Base-by-base conservation (phyloP, 2,797 vertebrate genomes). In the Carduelis carduelis region DNA sequence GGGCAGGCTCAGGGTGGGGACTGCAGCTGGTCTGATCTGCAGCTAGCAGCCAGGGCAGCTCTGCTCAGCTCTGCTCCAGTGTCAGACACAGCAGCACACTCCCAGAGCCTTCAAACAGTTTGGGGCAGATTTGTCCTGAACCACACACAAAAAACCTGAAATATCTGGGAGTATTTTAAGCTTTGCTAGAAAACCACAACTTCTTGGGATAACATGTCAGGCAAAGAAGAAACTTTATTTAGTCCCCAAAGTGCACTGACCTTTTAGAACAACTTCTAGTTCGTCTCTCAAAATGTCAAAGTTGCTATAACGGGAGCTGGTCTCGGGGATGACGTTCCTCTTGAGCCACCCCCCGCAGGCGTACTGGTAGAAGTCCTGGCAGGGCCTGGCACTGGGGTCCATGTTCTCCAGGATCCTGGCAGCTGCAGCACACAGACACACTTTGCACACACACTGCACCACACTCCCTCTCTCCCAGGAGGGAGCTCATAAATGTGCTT, bases 291-390 rank as follows among this genome's bases (percentile, higher is more conserved):
- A 97, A 97, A 99, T 99, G 97, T 99, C 99, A 93, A 99, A 99
- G 93, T 99, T 99, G 97, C 99, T 99, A 91, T 99, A 99, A 96
- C 98, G 98, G 41, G 99, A 99, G 96, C 98, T 99, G 97, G 98
- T 99, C 96, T 99, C 99, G 1, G 99, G 99, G 96, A 99, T 99
- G 95, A 99, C 97, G 91, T 99, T 98, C 97, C 98, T 99, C 95
- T 98, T 99, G 60, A 99, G 94, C 99, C 99, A 99, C 47, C 99
- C 99, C 93, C 99, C 99, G 18, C 99, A 99, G 91, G 99, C 98
- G 1, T 98, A 99, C 93, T 99, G 98, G 97, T 99, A 99, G 90
- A 99, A 99, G 97, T 99, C 98, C 15, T 98, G 77, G 76, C 99
- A 99, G 3, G 99, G 99, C 64, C 99, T 92, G 80, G 96, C 97